phyloP scores from a whole-genome alignment of 35 echinoderm and acorn worm species.

The Holothuria glaberrima region DNA sequence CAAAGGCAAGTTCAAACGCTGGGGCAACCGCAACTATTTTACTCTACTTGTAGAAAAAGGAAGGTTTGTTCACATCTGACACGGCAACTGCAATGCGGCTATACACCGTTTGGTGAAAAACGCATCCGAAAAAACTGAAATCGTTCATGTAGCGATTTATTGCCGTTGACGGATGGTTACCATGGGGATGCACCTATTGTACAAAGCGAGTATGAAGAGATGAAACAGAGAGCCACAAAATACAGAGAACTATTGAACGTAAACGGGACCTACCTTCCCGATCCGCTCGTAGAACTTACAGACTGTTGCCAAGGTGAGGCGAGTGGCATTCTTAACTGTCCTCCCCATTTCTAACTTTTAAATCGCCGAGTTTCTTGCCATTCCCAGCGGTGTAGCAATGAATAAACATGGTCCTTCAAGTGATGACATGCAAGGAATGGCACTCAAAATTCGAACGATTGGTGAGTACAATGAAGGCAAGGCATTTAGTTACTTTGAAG shows the following conservation, averaged over 20 bases:
- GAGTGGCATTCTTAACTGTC: not conserved
- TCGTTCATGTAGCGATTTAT: too few species aligned
- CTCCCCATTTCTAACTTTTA: not conserved
- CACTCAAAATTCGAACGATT: not conserved
- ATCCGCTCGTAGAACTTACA: not conserved
- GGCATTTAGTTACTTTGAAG: slow-evolving; percentile 3
- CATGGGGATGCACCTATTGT: not conserved
- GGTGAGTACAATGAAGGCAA: not conserved
- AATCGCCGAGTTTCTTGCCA: slow-evolving; percentile 30
- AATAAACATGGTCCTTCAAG: not conserved
- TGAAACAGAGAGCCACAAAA: not conserved
- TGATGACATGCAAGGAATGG: not conserved
- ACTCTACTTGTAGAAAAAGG: too few species aligned
- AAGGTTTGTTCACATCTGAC: too few species aligned
- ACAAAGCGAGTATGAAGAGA: slow-evolving; percentile 13
- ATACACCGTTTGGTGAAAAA: too few species aligned
- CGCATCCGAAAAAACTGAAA: too few species aligned
- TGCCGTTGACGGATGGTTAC: too few species aligned
- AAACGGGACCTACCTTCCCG: not conserved
- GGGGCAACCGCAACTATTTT: too few species aligned
- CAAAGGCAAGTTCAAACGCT: too few species aligned
- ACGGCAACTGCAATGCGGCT: too few species aligned
- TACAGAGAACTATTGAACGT: slow-evolving; percentile 13
- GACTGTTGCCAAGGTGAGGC: not conserved
- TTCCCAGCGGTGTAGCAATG: not conserved